A percentile compares a stretch with the other conserved stretches of the same genome.
phyloP scores from a whole-genome alignment of 2,888 invertebrate genomes.

The Tribolium freemani region DNA sequence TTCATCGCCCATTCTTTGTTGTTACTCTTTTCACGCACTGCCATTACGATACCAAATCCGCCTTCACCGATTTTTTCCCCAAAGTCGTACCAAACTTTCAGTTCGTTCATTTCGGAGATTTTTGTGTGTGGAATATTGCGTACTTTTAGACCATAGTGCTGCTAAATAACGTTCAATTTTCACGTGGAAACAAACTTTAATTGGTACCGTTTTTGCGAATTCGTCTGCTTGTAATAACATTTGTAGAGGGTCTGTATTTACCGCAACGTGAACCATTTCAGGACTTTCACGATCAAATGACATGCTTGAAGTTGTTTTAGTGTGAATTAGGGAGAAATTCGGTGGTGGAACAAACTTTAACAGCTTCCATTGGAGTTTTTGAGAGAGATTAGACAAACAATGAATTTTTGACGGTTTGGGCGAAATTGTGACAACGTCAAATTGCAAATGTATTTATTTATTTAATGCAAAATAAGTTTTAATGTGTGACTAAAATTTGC shows the following conservation, averaged over 20 bases:
- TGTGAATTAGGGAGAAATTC: too few relatives aligned
- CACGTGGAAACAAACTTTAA: neutral
- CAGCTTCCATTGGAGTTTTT: neutral
- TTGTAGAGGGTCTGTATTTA: constrained; percentile 36
- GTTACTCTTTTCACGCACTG: constrained; percentile 63
- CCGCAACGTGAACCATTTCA: constrained; percentile 31
- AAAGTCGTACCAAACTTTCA: constrained; percentile 62
- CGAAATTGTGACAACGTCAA: neutral
- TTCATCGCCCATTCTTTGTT: constrained; percentile 66
- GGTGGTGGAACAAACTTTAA: neutral
- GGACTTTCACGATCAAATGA: constrained; percentile 5
- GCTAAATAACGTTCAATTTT: neutral
- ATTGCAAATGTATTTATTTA: too few relatives aligned
- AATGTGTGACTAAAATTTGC: too few relatives aligned
- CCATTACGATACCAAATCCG: constrained; percentile 65
- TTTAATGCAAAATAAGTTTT: too few relatives aligned
- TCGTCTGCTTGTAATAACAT: neutral
- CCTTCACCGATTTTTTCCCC: constrained; percentile 67
- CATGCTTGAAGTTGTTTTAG: neutral
- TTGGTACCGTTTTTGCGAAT: neutral
- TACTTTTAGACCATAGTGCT: constrained; percentile 47
- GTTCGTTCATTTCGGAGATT: constrained; percentile 60
- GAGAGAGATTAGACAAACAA: neutral
- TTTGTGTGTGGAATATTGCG: constrained; percentile 63
- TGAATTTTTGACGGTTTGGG: neutral